These are phyloP conservation scores for Equus quagga DNA, from an alignment of 2,113 vertebrate species.

Conservation along the genomic window DNA sequence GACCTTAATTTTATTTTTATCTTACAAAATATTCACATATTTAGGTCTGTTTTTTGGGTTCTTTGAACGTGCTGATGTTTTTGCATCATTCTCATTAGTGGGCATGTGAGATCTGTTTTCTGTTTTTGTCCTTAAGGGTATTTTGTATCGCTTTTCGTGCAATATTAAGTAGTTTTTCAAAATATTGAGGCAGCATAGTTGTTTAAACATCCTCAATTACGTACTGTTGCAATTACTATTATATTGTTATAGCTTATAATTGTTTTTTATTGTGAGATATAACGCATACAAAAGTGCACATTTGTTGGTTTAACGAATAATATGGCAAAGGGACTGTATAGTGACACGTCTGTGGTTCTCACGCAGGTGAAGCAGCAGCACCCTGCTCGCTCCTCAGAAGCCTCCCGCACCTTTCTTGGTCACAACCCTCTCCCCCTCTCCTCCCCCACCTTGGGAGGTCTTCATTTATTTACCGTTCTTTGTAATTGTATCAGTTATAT, in stretches of 20 bases:
- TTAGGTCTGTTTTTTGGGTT: too few species aligned
- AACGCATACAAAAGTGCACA: neutral
- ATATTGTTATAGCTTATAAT: neutral
- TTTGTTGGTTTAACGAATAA: neutral
- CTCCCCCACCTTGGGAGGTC: neutral
- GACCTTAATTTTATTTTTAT: too few species aligned
- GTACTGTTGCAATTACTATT: neutral
- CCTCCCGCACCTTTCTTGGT: neutral
- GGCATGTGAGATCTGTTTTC: neutral
- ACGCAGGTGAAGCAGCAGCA: neutral
- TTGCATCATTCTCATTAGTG: accelerated
- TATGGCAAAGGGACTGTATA: neutral
- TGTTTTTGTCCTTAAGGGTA: neutral
- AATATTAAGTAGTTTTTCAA: neutral
- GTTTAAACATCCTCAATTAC: neutral
- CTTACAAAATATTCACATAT: too few species aligned
- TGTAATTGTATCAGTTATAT: too few species aligned
- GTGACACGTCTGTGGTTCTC: too few species aligned
- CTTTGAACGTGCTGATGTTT: too few species aligned
- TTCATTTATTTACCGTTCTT: neutral
- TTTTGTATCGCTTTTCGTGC: neutral
- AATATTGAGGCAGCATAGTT: accelerated
- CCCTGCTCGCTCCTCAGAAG: too few species aligned
- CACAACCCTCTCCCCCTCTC: too few species aligned
- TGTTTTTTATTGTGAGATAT: neutral